Evolutionary conservation across 2,888 invertebrate species (phyloP).

Genomic region (Andricus curvator): DNA sequence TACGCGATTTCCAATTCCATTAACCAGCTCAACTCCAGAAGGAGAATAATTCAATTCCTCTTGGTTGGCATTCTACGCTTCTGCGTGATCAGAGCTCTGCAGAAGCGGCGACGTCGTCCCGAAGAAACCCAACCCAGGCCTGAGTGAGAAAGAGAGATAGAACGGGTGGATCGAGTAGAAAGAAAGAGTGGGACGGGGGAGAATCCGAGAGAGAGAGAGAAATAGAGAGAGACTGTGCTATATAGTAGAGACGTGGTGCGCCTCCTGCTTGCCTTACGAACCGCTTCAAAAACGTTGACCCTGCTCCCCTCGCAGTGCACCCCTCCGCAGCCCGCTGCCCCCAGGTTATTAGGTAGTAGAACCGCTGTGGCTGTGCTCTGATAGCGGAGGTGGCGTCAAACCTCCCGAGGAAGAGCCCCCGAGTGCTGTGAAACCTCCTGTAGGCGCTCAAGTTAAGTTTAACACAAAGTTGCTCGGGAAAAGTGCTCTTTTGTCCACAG

Average conservation of each 20-base stretch:
- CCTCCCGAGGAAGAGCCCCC: not conserved
- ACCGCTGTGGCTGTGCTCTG: not conserved
- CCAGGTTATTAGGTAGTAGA: not conserved
- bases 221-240: conserved; percentile 36
- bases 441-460: not conserved
- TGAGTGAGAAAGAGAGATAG: conserved; percentile 7
- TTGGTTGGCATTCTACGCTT: conserved; percentile 7
- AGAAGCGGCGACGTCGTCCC: conserved; percentile 30
- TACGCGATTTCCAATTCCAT: conserved; percentile 12
- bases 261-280: conserved; percentile 56
- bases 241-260: conserved; percentile 39
- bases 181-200: not conserved
- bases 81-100: conserved; percentile 15
- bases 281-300: conserved; percentile 72
- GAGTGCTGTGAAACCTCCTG: not conserved
- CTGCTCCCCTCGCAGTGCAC: conserved; percentile 43
- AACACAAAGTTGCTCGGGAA: not conserved
- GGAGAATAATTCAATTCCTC: not conserved
- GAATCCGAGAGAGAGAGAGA: not conserved
- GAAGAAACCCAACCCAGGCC: conserved; percentile 45
- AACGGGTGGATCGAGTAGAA: too few species aligned
- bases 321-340: conserved; percentile 18
- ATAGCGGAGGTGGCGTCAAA: conserved; percentile 8
- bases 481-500: conserved; percentile 18
- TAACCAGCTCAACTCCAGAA: not conserved